Evolutionary conservation across 1,140 invertebrate species (phyloP).

Genomic region (Penaeus japonicus): DNA sequence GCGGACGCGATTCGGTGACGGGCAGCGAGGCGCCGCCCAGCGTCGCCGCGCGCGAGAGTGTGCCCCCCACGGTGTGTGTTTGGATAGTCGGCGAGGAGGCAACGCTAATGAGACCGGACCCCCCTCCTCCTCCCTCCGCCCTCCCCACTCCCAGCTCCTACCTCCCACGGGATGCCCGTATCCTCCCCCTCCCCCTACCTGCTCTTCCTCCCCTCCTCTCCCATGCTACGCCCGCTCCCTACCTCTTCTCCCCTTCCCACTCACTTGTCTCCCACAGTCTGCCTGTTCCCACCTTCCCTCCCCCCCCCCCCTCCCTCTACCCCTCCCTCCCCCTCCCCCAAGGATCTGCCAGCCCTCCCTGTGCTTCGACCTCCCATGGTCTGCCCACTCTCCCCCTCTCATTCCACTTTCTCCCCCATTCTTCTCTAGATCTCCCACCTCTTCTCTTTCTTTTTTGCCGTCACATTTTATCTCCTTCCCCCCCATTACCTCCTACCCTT

Average conservation of each 20-base stretch:
- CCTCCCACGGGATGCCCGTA: not conserved
- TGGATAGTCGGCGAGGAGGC: slow-evolving; percentile 49
- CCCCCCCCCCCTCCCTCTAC: not conserved
- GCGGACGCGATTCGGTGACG: not conserved
- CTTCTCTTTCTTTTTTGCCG: too few relatives aligned
- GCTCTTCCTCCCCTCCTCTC: not conserved
- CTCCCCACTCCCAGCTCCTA: not conserved
- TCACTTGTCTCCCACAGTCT: not conserved
- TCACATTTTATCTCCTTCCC: too few relatives aligned
- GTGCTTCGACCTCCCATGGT: too few relatives aligned
- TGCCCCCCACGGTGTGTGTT: slow-evolving; percentile 50
- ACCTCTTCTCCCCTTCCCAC: not conserved
- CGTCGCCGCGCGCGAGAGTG: not conserved
- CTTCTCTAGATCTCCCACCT: not conserved
- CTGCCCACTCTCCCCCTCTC: too few relatives aligned
- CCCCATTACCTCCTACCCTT: not conserved
- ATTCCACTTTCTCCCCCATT: too few relatives aligned
- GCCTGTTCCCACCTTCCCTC: not conserved
- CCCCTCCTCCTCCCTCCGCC: not conserved
- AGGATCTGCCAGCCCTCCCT: not conserved
- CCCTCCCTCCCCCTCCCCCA: not conserved
- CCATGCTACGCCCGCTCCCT: not conserved
- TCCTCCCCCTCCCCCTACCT: not conserved
- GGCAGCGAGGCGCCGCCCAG: not conserved
- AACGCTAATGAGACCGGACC: slow-evolving; percentile 35